Base-by-base conservation (phyloP, 2,888 invertebrate genomes). In the Limnephilus auricula region DNA sequence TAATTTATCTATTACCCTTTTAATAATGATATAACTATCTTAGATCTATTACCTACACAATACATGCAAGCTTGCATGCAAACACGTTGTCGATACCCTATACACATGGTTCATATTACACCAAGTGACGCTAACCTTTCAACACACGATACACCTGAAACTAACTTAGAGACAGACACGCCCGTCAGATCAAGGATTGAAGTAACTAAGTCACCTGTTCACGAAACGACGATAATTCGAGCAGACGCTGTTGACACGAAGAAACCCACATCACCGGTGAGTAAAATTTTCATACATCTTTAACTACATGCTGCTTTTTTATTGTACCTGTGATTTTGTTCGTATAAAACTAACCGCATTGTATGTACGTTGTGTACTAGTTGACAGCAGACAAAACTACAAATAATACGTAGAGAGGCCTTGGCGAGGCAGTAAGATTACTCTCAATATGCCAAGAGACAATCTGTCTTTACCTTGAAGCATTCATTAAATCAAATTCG, bases 381-480 rank as follows among this genome's bases (percentile, higher is more conserved):
- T 25, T 82, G 30, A 85, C 85, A 45, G 85, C 85, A 85, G 85
- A 85, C 85, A 85, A 45, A 85, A 34, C 85, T 40, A 40, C 85
- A 85, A 65, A 65, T 65, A 65, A 65, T 84, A 40, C n/a, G 40
- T 85, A 18, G 13, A 30, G 85, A 85, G 85, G 30, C 85, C 85
- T 30, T 40, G 30, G 31, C 18, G 40, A 45, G 40, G 45, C 40
- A 3, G 85, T n/a, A 13, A 85, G 37, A 45, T 40, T 37, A 40
- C 85, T 40, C 85, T 85, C 40, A 40, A 65, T 65, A 25, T 25
- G 65, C 65, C 65, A 65, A 25, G 25, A 65, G 65, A 65, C 65
- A 65, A 32, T 80, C 30, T 32, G 32, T 32, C 80, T 80, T 80
- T 80, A 80, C 80, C 80, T 80, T 80, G 80, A 32, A 80, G 32